Evolutionary conservation across 2,888 invertebrate genomes (phyloP), one percentile per base, ranked within the genome.

Genomic region (Aleiodes leptofemur): DNA sequence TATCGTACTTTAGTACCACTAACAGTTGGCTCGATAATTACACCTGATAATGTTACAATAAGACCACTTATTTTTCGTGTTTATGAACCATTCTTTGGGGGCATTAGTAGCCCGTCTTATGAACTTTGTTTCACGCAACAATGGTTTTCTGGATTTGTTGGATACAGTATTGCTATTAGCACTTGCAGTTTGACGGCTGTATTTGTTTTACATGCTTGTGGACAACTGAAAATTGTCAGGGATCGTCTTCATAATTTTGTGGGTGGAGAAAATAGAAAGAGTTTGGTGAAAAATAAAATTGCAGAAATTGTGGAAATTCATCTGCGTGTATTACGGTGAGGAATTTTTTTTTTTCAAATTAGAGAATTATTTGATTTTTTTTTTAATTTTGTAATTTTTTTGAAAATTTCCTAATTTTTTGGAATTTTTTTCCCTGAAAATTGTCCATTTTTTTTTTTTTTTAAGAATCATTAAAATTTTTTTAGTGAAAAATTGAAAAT

Each of bases 161-260:
- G 84, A 3, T 83, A 84, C 31, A 80, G 85, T 0, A 80, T 85
- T 4, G 83, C 84, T 0, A 78, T 84, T 13, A 76, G 81, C 0
- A 77, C 82, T 0, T 86, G 85, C 66, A 82, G 86, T 23, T 57
- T 86, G 0, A 82, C 84, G 0, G 86, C 85, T 1, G 79, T 83
- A 0, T 83, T 86, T 11, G 84, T 81, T 1, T 82, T 84, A 78
- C 87, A 87, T 66, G 82, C 84, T 0, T 86, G 86, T 29, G 85
- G 84, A 0, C 85, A 87, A 7, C 81, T 85, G 1, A 78, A 78
- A 29, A 83, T 87, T 14, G 76, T 86, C 0, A 73, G 79, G 73
- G 9, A n/a, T 0, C 77, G 77, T 3, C 55, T 86, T 13, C 56
- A 77, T 1, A 66, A 77, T 3, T 70, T 84, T 1, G 75, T 83